Conservation (phyloP, 2,797 vertebrate species). For the Tenualosa ilisha region DNA sequence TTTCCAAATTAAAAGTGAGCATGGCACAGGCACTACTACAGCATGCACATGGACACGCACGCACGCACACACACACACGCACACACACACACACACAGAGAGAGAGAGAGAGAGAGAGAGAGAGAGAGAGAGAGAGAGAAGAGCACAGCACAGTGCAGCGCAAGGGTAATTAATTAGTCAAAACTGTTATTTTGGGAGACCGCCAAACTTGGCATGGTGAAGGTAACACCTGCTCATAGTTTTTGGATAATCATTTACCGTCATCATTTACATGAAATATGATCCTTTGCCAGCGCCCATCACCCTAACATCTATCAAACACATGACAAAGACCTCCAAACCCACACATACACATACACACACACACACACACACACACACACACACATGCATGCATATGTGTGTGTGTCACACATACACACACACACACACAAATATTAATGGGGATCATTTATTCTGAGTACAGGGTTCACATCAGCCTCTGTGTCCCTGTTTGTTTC, state of each 20-base stretch:
- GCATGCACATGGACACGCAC: background rate
- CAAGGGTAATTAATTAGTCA: conserved; percentile 24
- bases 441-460: conserved; percentile 16
- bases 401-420: background rate
- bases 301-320: conserved; percentile 20
- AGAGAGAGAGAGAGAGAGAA: background rate
- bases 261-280: conserved; percentile 26
- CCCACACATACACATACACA: background rate
- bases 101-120: background rate
- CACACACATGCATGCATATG: background rate
- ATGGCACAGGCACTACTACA: background rate
- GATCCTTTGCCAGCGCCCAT: conserved; percentile 7
- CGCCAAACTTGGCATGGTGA: conserved; percentile 17
- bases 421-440: background rate
- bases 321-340: conserved; percentile 21
- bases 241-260: conserved; percentile 23
- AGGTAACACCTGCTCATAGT: conserved; percentile 23
- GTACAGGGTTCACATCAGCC: conserved; percentile 6
- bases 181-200: conserved; percentile 23
- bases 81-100: background rate
- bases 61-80: background rate
- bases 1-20: background rate
- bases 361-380: background rate
- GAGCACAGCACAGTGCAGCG: background rate
- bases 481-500: conserved; percentile 14